Evolutionary conservation across 1,140 invertebrate species (phyloP).

Genomic region (Palaemon carinicauda): DNA sequence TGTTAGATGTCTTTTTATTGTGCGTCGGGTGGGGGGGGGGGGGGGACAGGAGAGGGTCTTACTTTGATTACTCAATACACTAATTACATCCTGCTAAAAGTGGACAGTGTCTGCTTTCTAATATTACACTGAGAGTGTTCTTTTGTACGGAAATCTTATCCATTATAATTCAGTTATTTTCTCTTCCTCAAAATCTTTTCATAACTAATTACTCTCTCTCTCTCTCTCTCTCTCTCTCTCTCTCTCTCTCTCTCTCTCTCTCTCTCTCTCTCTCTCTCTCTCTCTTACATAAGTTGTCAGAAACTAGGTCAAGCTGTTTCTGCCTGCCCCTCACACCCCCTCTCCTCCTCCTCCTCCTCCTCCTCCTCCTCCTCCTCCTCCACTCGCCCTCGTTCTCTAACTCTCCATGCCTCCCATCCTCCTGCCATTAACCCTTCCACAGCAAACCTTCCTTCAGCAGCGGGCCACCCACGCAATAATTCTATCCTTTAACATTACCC

Average conservation of each 20-base stretch:
- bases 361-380: neutral
- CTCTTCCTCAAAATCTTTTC: neutral
- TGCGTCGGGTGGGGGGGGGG: no score
- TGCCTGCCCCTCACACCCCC: neutral
- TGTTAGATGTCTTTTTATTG: no score
- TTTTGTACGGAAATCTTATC: neutral
- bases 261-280: neutral
- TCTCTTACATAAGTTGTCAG: neutral
- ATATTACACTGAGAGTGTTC: neutral
- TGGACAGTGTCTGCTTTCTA: no score
- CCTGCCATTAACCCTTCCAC: constrained; percentile 2
- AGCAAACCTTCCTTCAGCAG: neutral
- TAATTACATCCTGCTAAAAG: no score
- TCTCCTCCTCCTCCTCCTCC: neutral
- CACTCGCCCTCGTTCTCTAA: neutral
- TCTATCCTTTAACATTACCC: no score
- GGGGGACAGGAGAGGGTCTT: no score
- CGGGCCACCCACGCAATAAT: no score
- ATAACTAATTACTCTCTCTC: neutral
- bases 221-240: neutral
- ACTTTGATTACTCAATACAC: no score
- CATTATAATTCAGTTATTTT: neutral
- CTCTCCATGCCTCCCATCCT: constrained; percentile 6
- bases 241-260: neutral
- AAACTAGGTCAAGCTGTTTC: no score